phyloP scores from a whole-genome alignment of 2,113 vertebrate species.

The Cairina moschata region DNA sequence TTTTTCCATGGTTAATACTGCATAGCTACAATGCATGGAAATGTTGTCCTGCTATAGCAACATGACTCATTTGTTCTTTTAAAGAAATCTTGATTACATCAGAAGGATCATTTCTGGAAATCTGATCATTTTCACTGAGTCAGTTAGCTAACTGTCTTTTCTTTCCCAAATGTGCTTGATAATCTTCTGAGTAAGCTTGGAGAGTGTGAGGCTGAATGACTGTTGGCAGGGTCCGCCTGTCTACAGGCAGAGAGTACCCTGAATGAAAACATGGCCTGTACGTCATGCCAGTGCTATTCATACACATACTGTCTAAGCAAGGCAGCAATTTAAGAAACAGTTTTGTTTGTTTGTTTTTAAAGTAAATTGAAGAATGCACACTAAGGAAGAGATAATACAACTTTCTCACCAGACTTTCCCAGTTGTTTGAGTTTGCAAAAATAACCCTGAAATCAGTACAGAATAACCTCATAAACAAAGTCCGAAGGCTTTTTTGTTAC shows the following conservation, averaged over 20 bases:
- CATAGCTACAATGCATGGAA: background rate
- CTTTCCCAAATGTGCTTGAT: background rate
- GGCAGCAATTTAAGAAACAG: background rate
- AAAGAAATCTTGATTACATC: conserved; percentile 19
- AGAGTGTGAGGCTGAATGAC: background rate
- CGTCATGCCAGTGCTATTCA: background rate
- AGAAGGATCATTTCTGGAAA: conserved; percentile 33
- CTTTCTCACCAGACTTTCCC: background rate
- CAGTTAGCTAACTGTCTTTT: conserved; percentile 3
- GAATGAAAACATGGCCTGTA: background rate
- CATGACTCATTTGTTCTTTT: conserved; percentile 59
- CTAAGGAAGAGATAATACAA: background rate
- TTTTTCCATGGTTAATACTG: conserved; percentile 15
- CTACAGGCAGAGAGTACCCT: background rate
- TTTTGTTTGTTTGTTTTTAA: too few species aligned
- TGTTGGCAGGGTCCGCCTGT: background rate
- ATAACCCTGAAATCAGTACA: background rate
- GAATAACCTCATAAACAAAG: background rate
- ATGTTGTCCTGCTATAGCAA: conserved; percentile 39
- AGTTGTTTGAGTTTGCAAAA: background rate
- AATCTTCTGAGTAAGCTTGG: conserved; percentile 34
- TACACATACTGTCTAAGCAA: background rate
- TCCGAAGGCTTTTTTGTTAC: background rate
- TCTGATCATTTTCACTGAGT: conserved; percentile 33
- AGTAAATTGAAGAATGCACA: background rate